These are phyloP conservation scores for Lepus americanus DNA, from an alignment of 2,113 vertebrate genomes.

Conservation along the genomic window DNA sequence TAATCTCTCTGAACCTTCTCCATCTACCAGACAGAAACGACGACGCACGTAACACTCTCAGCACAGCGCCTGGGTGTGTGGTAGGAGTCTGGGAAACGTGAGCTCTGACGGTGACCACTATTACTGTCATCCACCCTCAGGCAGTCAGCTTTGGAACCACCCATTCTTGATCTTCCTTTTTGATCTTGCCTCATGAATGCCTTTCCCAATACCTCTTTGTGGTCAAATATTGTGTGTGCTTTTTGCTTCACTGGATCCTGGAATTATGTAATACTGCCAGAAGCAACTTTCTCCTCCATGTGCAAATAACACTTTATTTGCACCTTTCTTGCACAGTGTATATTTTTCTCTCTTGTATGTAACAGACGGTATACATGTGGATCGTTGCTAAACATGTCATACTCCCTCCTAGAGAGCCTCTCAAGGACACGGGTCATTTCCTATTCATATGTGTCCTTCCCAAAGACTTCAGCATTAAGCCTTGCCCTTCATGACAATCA, in stretches of 20 bases:
- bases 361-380: background rate
- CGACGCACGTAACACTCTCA: background rate
- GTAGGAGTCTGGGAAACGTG: background rate
- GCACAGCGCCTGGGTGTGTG: background rate
- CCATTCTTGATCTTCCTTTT: background rate
- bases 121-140: background rate
- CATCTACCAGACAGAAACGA: background rate
- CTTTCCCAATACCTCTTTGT: background rate
- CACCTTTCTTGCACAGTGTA: background rate
- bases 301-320: background rate
- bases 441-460: slow-evolving; percentile 10
- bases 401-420: background rate
- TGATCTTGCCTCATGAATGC: background rate
- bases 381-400: background rate
- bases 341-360: background rate
- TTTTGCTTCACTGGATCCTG: background rate
- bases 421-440: background rate
- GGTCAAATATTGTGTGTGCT: background rate
- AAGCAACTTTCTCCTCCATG: background rate
- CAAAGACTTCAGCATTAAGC: background rate
- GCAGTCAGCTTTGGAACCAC: background rate
- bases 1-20: background rate
- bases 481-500: slow-evolving; percentile 52
- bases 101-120: background rate
- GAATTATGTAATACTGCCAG: background rate